Base-by-base conservation (phyloP, 2,797 vertebrate genomes). In the Pangasius larnaudii region DNA sequence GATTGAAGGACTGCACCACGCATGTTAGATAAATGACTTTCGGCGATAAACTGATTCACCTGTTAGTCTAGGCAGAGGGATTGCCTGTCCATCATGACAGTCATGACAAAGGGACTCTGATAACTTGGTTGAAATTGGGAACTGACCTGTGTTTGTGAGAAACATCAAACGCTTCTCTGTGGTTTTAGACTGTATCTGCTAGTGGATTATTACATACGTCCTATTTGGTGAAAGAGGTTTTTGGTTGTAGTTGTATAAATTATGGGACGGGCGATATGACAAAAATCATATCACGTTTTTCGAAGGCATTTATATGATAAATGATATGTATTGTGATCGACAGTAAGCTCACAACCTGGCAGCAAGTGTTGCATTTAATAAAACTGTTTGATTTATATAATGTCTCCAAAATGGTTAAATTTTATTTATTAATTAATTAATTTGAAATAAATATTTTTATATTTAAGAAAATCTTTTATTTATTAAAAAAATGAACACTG, bases 31-130 rank as follows among this genome's bases (percentile, higher is more conserved):
- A 97, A 97, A 96, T 96, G 95, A 95, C 96, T 94, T 95, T 91
- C 92, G 87, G 94, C 94, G 96, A 97, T 96, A 39, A 96, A 97
- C 97, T 96, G 96, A 95, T 96, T 96, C 95, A 96, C 96, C 96
- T 96, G 95, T 96, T 96, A 96, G 96, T 95, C 95, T 96, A 94
- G 95, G 95, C 95, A 96, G 93, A 95, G 95, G 93, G 91, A 94
- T 95, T 94, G 95, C 95, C 95, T 96, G 96, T 96, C 96, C 97
- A 93, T 98, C 42, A 42, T 42, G 5, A 42, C 42, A 42, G 42
- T 42, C 42, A 42, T 42, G 42, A 42, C 42, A 42, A 42, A 6
- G 42, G 42, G 42, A 42, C 75, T 36, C 89, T 93, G 94, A 97
- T 97, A 97, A 95, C 96, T 97, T 97, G 96, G 18, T 39, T 75